Evolutionary conservation across 2,888 invertebrate species (phyloP), one percentile per base, ranked within the genome.

Genomic region (Cancer borealis): DNA sequence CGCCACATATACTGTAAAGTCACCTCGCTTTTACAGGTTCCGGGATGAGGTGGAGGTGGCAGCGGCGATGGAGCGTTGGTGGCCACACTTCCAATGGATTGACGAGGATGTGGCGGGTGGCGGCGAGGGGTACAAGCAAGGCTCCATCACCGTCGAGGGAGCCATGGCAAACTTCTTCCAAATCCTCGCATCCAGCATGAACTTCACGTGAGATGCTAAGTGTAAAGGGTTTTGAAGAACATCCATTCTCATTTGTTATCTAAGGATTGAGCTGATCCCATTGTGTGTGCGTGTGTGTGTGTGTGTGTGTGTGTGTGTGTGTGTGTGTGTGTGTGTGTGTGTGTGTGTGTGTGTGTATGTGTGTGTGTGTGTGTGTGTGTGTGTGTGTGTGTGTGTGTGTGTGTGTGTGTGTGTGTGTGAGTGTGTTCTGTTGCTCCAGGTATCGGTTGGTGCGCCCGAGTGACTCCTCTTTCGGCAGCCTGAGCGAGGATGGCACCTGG

Each of bases 121-220:
- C n/a, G 73, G 73, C 26, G 73, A 10, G 12, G 73, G 30, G 54
- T 17, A 54, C 30, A 10, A 26, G 26, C 5, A 26, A 79, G n/a
- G 73, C 73, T n/a, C 73, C n/a, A 6, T 26, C 26, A 26, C 4
- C 8, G 26, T 79, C 26, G 73, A 79, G 73, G 73, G 73, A 0
- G 73, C 73, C 26, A 79, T 79, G 73, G 73, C 26, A 10, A 88
- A 88, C 45, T 46, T 88, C 88, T 6, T 88, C 39, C n/a, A 88
- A 10, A 46, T 47, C 0, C n/a, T 88, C 47, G 47, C 47, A 1
- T 14, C 45, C 47, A 26, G 26, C 73, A 79, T 79, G 73, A 79
- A 79, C 73, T 79, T 79, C 8, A 79, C 73, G 73, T 79, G 26
- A 79, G 73, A 79, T 10, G 14, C 39, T 12, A 45, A 87, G 21